These are phyloP conservation scores for Accipiter virgatus DNA, from an alignment of 2,113 vertebrate species.

Conservation along the genomic window DNA sequence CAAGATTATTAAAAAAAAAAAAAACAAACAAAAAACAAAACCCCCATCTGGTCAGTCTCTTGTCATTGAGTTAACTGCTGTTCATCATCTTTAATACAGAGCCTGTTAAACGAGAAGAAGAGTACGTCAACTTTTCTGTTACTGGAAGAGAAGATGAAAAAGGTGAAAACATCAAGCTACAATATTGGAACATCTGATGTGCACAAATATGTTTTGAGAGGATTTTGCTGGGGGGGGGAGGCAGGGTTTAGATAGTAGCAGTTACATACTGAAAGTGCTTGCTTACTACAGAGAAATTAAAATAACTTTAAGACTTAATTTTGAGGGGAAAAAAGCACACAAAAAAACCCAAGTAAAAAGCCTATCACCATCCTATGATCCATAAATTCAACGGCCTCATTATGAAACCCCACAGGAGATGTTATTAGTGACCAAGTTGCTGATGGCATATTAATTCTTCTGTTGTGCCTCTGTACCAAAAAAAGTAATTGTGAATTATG, in stretches of 20 bases:
- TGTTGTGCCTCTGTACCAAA: neutral
- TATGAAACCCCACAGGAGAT: neutral
- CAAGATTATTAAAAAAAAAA: neutral
- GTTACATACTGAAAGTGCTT: neutral
- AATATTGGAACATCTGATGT: neutral
- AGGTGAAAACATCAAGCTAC: conserved; percentile 13
- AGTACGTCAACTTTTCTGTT: conserved; percentile 28
- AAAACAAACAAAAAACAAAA: too few species aligned
- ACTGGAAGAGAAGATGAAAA: conserved; percentile 1
- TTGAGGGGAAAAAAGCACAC: neutral
- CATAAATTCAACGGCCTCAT: neutral
- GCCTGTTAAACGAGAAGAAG: neutral
- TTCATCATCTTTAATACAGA: conserved; percentile 29
- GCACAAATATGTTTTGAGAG: neutral
- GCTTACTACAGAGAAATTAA: neutral
- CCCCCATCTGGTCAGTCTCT: neutral
- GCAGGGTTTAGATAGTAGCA: neutral
- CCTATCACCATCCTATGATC: neutral
- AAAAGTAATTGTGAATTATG: neutral
- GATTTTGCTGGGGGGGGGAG: neutral
- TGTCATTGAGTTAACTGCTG: neutral
- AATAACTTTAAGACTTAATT: neutral
- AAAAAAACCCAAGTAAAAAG: neutral
- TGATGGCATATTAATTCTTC: neutral
- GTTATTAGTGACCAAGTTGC: neutral